A percentile compares a stretch with the other conserved stretches of the same genome.
These are phyloP conservation scores for Orius laevigatus DNA, from an alignment of 1,140 invertebrate species.

Conservation along the genomic window DNA sequence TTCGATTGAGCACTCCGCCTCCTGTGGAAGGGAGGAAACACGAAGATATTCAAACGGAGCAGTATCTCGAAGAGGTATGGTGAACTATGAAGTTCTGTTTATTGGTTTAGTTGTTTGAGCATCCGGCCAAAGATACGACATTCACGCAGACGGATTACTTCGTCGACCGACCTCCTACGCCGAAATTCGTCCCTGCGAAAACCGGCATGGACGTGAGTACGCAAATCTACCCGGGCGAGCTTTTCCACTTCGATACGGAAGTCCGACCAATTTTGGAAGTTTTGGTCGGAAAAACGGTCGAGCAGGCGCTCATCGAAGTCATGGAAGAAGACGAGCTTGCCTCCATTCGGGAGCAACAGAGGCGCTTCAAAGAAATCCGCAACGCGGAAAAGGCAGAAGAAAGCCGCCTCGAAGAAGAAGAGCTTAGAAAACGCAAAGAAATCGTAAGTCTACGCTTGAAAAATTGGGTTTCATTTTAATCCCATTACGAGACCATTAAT, in stretches of 20 bases:
- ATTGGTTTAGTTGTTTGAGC: conserved; percentile 40
- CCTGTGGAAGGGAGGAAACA: conserved; percentile 61
- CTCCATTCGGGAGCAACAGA: conserved; percentile 55
- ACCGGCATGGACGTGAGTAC: conserved; percentile 61
- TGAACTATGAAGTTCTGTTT: not conserved
- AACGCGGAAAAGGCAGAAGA: conserved; percentile 63
- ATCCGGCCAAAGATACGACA: conserved; percentile 28
- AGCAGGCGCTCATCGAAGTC: conserved; percentile 70
- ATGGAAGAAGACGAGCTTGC: conserved; percentile 61
- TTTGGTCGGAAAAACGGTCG: conserved; percentile 70
- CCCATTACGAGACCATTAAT: not conserved
- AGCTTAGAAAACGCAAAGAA: conserved; percentile 42
- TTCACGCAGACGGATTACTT: conserved; percentile 71
- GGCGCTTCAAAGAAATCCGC: conserved; percentile 55
- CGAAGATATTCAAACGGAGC: conserved; percentile 71
- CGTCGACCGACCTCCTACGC: conserved; percentile 56
- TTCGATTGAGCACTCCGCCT: conserved; percentile 45
- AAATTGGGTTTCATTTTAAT: not conserved
- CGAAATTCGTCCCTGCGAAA: conserved; percentile 57
- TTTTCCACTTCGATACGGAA: conserved; percentile 81
- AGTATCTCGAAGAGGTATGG: conserved; percentile 65
- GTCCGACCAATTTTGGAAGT: conserved; percentile 74
- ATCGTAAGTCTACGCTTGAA: conserved; percentile 27
- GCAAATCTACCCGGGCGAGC: conserved; percentile 74
- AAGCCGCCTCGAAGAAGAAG: conserved; percentile 53